Evolutionary conservation across 2,888 invertebrate species (phyloP).

Genomic region (Mimachlamys varia): DNA sequence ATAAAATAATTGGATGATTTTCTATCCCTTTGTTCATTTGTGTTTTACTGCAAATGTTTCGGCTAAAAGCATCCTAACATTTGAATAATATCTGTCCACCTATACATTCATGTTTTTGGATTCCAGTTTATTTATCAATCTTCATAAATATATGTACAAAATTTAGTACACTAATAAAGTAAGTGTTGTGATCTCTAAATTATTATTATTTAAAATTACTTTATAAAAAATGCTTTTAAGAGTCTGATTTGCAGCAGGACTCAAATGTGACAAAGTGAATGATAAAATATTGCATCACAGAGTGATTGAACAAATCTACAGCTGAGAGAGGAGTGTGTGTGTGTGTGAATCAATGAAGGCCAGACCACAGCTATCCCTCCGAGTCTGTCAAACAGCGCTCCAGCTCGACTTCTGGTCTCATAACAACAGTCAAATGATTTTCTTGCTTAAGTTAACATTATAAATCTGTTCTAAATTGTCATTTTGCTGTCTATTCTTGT

Average conservation of each 20-base stretch:
- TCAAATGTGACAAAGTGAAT: constrained; percentile 2
- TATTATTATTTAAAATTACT: too few species aligned
- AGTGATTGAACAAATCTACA: constrained; percentile 25
- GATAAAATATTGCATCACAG: neutral
- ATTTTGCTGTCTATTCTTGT: neutral
- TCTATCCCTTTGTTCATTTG: constrained; percentile 26
- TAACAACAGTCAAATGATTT: neutral
- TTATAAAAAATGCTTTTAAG: neutral
- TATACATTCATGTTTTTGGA: neutral
- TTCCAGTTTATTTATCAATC: neutral
- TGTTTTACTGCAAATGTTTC: constrained; percentile 8
- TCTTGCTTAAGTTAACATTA: neutral
- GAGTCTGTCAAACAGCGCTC: constrained; percentile 25
- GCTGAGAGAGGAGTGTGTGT: neutral
- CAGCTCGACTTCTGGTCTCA: neutral
- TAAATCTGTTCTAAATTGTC: neutral
- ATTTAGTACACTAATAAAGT: neutral
- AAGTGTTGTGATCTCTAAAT: too few species aligned
- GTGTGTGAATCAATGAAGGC: neutral
- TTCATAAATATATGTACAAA: neutral
- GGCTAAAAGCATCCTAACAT: neutral
- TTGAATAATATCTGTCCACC: neutral
- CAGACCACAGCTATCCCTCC: constrained; percentile 19
- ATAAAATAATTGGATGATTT: neutral
- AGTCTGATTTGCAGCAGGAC: constrained; percentile 34